Conservation (phyloP, 2,888 invertebrate species). For the Pantelozetes paolii region DNA sequence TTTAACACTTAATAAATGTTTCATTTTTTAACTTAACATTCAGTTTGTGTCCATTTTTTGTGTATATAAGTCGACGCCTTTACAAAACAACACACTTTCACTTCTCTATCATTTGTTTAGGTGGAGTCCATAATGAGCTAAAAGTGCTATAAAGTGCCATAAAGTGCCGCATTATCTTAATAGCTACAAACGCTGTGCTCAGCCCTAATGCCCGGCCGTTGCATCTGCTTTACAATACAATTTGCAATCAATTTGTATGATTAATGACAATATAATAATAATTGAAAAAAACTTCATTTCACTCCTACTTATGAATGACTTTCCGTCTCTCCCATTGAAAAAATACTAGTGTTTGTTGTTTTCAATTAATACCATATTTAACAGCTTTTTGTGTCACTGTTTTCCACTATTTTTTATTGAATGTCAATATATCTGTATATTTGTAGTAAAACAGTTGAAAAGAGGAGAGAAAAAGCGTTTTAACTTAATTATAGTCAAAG, state of each 20-base stretch:
- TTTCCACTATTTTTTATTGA: background rate
- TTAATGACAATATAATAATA: constrained; percentile 34
- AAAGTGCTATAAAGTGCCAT: background rate
- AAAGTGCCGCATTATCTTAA: constrained; percentile 29
- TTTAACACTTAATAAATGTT: constrained; percentile 13
- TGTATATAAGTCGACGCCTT: constrained; percentile 26
- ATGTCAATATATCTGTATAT: background rate
- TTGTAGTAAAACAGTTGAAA: background rate
- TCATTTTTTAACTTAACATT: constrained; percentile 10
- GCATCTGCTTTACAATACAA: background rate
- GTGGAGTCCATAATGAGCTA: constrained; percentile 22
- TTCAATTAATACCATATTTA: constrained; percentile 24
- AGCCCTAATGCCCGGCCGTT: constrained; percentile 21
- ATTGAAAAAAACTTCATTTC: constrained; percentile 29
- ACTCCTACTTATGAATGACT: constrained; percentile 17
- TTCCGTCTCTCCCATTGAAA: background rate
- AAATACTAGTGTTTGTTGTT: constrained; percentile 16
- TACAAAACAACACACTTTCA: constrained; percentile 24
- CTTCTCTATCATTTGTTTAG: constrained; percentile 36
- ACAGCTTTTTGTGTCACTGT: constrained; percentile 24
- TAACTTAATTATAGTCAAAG: constrained; percentile 28
- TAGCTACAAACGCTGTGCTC: background rate
- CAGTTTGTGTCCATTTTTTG: constrained; percentile 12
- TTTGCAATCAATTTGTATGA: constrained; percentile 23
- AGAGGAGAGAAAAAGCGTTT: background rate